Evolutionary conservation across 2,888 invertebrate species (phyloP), one percentile per base, ranked within the genome.

Genomic region (Macaria liturata): DNA sequence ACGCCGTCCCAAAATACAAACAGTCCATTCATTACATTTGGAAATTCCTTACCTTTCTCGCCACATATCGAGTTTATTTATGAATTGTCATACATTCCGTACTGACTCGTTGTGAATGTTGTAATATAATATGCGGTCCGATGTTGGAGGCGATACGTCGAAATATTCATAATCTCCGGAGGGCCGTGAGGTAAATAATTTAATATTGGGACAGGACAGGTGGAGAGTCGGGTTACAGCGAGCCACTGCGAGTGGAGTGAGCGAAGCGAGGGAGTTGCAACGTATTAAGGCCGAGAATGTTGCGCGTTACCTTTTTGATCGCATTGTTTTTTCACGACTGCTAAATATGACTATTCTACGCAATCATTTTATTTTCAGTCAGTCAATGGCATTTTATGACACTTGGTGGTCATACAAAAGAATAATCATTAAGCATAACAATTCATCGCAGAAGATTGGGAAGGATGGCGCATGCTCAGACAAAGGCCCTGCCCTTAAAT

Each of bases 171-270:
- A 88, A 85, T 87, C 83, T 85, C 79, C 70, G 82, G 83, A 83
- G 86, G 87, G 85, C 82, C 78, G 84, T 89, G 86, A 87, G 88
- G 86, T 86, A 88, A 88, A 88, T 81, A 86, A 87, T 88, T 84
- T 84, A 75, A 80, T 84, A 82, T 76, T 72, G 74, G 72, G 91
- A 88, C 20, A 20, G 20, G 91, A 88, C 91, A 91, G 91, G 90
- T 91, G 91, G 70, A 80, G 87, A 76, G 78, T 90, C 84, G 74
- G 83, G 89, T 90, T 90, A 87, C 89, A 80, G 69, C 69, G 68
- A 7, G 9, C 42, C 42, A 42, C 8, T 1, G 42, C 20, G 20
- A 20, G 20, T 20, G 20, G 20, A 20, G 20, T 20, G 20, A 20
- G 20, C 20, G 20, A 20, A 20, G 20, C 20, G 20, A 20, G 20